Base-by-base conservation (phyloP, 2,113 vertebrate species). In the Brachypodius melanocephalos region DNA sequence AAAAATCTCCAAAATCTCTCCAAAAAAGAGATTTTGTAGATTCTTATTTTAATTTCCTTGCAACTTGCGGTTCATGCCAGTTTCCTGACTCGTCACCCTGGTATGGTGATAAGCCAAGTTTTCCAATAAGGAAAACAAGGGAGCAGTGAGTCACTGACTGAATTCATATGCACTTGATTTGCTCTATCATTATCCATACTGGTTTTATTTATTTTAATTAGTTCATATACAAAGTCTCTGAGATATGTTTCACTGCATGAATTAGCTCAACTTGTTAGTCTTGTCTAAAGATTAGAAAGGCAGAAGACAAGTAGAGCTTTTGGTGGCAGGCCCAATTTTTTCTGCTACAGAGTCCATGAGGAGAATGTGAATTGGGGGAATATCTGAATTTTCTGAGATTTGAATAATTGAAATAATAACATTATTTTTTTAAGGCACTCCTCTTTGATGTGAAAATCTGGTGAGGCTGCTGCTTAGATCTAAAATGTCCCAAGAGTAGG, bases 121-220 rank as follows among this genome's bases (percentile, higher is more conserved):
- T 94, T 96, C 93, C 94, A 91, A 92, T 78, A 81, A 85, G 91
- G 89, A 93, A 96, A 93, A 85, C 43, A 91, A 88, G 82, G 67
- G 71, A 88, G 88, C 34, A 78, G 75, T 96, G 95, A 97, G 75
- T 96, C 96, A 97, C 43, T 67, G 88, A 14, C 78, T 94, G 85
- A 48, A 94, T 93, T 94, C 52, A 16, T 81, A 80, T 77, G 75
- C 80, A 59, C 55, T 96, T 85, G 78, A 90, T 94, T 83, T 81
- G 63, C 88, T 85, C 72, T 95, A 63, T 93, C 91, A 88, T 96
- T 96, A 95, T 90, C 85, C 86, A 17, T 88, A 45, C 84, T 71
- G 89, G 2, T 83, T 93, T 91, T 88, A 61, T 95, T 86, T 94
- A 79, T 96, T 96, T 95, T 90, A 93, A 94, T 96, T 81, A 92